Evolutionary conservation across 2,888 invertebrate genomes (phyloP), one percentile per base, ranked within the genome.

Genomic region (Harmothoe impar): DNA sequence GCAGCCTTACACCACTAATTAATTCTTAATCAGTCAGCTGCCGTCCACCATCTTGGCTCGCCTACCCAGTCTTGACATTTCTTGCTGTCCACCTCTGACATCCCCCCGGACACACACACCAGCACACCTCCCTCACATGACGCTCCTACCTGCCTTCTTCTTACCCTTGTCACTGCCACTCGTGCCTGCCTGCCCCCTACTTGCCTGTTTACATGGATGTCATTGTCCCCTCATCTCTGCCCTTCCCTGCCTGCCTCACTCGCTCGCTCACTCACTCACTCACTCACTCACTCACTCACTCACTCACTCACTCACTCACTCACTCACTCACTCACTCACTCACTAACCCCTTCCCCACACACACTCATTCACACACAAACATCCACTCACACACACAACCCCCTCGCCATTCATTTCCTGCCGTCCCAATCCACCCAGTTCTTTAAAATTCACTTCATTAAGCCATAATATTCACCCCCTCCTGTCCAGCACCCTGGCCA

Each of bases 1-100:
- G 5, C 29, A 72, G 72, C 72, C 29, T 72, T 72, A 25, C 72
- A 72, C 72, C 72, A 72, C 72, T 72, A 72, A 72, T 72, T 72
- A 72, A 72, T 72, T 29, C 72, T n/a, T 72, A 72, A 72, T 72
- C 72, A 72, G 72, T 72, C 72, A 25, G 31, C 29, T 25, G 15
- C 25, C 72, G 3, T 72, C 72, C 72, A 72, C 72, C 72, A 25
- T 29, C 29, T 7, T 72, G 68, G 68, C 68, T 68, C 5, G 68
- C 17, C 68, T n/a, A n/a, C 25, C 29, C 29, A 29, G 29, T 3
- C 17, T 25, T 62, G 62, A 62, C 62, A 62, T 62, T n/a, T 62
- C n/a, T 62, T 7, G 72, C 25, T 72, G 25, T 15, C 25, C 29
- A 15, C 31, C 25, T 25, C 29, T 29, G 29, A 25, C 15, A 25